Evolutionary conservation across 1,140 invertebrate genomes (phyloP).

Genomic region (Drosophila lacertosa): DNA sequence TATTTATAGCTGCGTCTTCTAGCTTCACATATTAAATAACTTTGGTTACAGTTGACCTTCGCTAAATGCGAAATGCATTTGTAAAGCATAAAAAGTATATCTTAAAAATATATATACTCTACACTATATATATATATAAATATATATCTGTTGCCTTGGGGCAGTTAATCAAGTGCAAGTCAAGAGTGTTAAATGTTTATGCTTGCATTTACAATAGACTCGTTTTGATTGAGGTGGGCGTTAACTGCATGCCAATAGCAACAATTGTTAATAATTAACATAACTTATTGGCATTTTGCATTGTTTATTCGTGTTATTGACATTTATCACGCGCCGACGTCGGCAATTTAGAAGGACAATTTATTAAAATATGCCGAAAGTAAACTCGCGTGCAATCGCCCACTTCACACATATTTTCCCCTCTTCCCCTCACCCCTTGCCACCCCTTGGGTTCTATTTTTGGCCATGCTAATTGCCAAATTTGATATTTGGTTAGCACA

Average conservation of each 20-base stretch:
- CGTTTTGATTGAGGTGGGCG: constrained; percentile 41
- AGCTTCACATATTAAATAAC: neutral
- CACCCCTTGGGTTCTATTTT: constrained; percentile 1
- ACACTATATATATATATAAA: no score
- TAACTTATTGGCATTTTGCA: constrained; percentile 32
- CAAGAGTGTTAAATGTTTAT: constrained; percentile 11
- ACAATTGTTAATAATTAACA: constrained; percentile 37
- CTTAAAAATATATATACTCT: neutral
- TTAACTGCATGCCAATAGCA: constrained; percentile 35
- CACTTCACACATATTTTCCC: no score
- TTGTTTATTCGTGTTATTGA: constrained; percentile 31
- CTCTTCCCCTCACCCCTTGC: neutral
- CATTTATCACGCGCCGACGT: neutral
- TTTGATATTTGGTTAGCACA: constrained; percentile 53
- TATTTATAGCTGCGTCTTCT: neutral
- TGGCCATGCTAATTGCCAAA: constrained; percentile 54
- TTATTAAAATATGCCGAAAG: constrained; percentile 2
- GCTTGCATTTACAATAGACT: constrained; percentile 8
- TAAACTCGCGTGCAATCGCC: constrained; percentile 7
- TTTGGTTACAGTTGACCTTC: neutral
- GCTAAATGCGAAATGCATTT: neutral
- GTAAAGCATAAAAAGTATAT: no score
- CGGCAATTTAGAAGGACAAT: constrained; percentile 23
- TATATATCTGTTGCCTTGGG: constrained; percentile 17
- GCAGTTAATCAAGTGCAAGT: constrained; percentile 29